These are phyloP conservation scores for Trichopria drosophilae DNA, from an alignment of 2,888 invertebrate genomes.

Conservation along the genomic window DNA sequence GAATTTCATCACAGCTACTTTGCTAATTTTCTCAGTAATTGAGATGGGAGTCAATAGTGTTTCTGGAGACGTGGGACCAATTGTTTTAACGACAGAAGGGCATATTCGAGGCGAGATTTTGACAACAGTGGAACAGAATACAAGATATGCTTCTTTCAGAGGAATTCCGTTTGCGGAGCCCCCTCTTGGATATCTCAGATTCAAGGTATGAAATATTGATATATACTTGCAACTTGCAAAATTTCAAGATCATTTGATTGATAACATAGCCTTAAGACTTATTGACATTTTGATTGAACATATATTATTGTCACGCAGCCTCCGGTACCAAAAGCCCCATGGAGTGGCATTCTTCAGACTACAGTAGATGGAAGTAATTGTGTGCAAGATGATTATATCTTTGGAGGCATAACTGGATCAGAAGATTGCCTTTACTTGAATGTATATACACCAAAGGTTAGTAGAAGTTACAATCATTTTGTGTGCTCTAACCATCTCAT, in stretches of 20 bases:
- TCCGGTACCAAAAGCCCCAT: conserved; percentile 31
- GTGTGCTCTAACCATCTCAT: neutral
- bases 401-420: conserved; percentile 30
- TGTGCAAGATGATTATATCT: conserved; percentile 27
- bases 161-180: conserved; percentile 45
- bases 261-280: no score
- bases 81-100: conserved; percentile 39
- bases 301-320: conserved; percentile 17
- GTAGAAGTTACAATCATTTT: no score
- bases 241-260: no score
- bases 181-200: conserved; percentile 39
- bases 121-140: conserved; percentile 27
- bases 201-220: conserved; percentile 37
- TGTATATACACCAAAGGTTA: conserved; percentile 43
- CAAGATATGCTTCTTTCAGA: conserved; percentile 37
- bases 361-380: conserved; percentile 33
- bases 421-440: conserved; percentile 45
- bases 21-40: no score
- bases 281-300: neutral
- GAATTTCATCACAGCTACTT: no score
- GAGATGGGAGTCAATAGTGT: no score
- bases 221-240: no score
- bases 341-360: conserved; percentile 34
- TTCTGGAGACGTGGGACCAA: no score
- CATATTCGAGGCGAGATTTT: conserved; percentile 39